Base-by-base conservation (phyloP, 1,140 invertebrate genomes). In the Amphibalanus amphitrite region DNA sequence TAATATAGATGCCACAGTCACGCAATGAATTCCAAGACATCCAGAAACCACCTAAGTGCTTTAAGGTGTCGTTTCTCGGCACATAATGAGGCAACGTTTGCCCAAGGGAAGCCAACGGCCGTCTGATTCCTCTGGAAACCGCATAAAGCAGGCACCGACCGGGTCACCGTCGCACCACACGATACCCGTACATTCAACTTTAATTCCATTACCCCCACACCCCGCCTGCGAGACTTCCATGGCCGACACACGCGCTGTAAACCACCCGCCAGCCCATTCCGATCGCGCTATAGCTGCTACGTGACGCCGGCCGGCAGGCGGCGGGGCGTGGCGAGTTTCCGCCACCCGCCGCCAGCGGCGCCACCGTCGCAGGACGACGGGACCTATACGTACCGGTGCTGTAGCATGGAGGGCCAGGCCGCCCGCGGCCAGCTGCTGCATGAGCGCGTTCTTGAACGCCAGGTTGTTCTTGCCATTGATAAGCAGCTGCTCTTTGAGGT, bases 401-500 rank as follows among this genome's bases (percentile, higher is more conserved):
- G 47, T 17, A 20, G 10, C 47, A 20, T 59, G 47, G 1, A 59
- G 10, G 47, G 47, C 1, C 10, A 59, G 13, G 6, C 13, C 47
- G 17, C 47, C 47, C 13, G 47, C 47, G 6, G 65, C 65, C 65
- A 67, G 65, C 82, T 95, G 93, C 84, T 95, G 92, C 88, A 95
- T 92, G 75, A 96, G 85, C 73, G 92, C 92, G 83, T 95, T 95
- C 84, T 97, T 97, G 80, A 99, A 83, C 74, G 96, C 95, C 82
- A 99, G 86, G 85, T 99, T 97, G 85, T 99, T 98, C 78, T 95
- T 87, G 73, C 97, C 97, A 84, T 99, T 99, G 86, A 99, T 97
- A 80, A 99, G 85, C 79, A 99, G 86, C 85, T 99, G 97, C 84
- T 99, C 97, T 85, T 98, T 97, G 75, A 99, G 86, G 82, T 99